phyloP scores from a whole-genome alignment of 2,888 invertebrate species.

The Drosophila recens region DNA sequence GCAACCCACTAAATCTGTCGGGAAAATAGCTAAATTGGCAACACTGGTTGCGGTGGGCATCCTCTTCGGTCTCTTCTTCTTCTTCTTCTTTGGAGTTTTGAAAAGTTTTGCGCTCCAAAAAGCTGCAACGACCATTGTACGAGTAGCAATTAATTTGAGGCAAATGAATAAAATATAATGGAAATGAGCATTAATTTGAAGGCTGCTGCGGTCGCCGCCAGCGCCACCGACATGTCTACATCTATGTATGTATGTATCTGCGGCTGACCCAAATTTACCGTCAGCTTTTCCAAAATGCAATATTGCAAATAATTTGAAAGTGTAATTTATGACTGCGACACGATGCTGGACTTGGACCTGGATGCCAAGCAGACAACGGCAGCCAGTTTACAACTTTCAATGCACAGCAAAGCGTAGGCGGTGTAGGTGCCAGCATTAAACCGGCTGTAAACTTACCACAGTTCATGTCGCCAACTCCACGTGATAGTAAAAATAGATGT shows the following conservation, averaged over 20 bases:
- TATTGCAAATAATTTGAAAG: slow-evolving; percentile 69
- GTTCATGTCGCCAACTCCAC: neutral
- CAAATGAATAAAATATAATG: slow-evolving; percentile 65
- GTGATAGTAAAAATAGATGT: neutral
- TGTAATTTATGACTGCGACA: slow-evolving; percentile 66
- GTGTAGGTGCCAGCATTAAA: slow-evolving; percentile 12
- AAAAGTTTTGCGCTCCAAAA: slow-evolving; percentile 64
- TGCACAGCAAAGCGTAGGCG: slow-evolving; percentile 40
- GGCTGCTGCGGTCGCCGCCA: slow-evolving; percentile 47
- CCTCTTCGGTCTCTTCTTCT: slow-evolving; percentile 28
- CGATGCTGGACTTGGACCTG: slow-evolving; percentile 57
- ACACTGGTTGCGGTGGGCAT: slow-evolving; percentile 46
- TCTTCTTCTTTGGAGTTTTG: slow-evolving; percentile 37
- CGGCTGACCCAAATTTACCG: slow-evolving; percentile 58
- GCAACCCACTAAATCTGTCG: no score
- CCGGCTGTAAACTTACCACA: slow-evolving; percentile 13
- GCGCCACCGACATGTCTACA: slow-evolving; percentile 14
- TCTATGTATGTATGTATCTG: slow-evolving; percentile 16
- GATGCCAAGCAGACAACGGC: slow-evolving; percentile 29
- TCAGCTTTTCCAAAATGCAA: slow-evolving; percentile 65
- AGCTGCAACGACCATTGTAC: slow-evolving; percentile 53
- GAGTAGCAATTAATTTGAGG: slow-evolving; percentile 62
- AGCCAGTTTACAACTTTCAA: slow-evolving; percentile 51
- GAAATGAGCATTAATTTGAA: slow-evolving; percentile 60
- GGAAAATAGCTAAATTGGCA: no score